A percentile compares a stretch with the other conserved stretches of the same genome.
Evolutionary conservation across 2,888 invertebrate genomes (phyloP).

Genomic region (Acleris cristana): DNA sequence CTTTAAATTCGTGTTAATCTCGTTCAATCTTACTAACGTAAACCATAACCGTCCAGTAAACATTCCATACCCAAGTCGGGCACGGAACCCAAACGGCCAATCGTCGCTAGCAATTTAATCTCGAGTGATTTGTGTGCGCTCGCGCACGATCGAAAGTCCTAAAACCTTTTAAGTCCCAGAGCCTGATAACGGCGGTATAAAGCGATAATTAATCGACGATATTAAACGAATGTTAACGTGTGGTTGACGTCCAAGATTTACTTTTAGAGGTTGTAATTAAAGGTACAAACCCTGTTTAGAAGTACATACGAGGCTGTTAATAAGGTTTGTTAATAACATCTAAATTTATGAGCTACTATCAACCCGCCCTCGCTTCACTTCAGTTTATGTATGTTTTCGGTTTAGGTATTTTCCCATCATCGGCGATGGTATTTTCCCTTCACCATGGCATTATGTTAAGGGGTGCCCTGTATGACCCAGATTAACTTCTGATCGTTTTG

Average conservation of each 20-base stretch:
- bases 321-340: neutral
- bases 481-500: too few relatives aligned
- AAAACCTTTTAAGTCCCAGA: slow-evolving; percentile 76
- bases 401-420: too few relatives aligned
- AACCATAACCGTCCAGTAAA: too few relatives aligned
- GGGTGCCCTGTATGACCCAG: too few relatives aligned
- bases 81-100: slow-evolving; percentile 22
- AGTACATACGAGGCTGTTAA: slow-evolving; percentile 2
- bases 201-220: slow-evolving; percentile 74
- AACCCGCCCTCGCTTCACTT: too few relatives aligned
- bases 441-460: too few relatives aligned
- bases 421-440: too few relatives aligned
- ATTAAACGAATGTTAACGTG: slow-evolving; percentile 48
- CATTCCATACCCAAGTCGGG: neutral
- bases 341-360: too few relatives aligned
- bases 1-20: too few relatives aligned
- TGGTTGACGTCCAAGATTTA: slow-evolving; percentile 14
- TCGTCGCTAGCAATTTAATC: slow-evolving; percentile 19
- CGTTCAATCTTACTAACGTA: too few relatives aligned
- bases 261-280: slow-evolving; percentile 28
- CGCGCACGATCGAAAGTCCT: slow-evolving; percentile 53
- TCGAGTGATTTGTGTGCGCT: slow-evolving; percentile 33
- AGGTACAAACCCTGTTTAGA: neutral
- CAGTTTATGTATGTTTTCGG: too few relatives aligned
- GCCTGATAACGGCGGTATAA: slow-evolving; percentile 70